Evolutionary conservation across 2,888 invertebrate species (phyloP), one percentile per base, ranked within the genome.

Genomic region (Epirrita christyi): DNA sequence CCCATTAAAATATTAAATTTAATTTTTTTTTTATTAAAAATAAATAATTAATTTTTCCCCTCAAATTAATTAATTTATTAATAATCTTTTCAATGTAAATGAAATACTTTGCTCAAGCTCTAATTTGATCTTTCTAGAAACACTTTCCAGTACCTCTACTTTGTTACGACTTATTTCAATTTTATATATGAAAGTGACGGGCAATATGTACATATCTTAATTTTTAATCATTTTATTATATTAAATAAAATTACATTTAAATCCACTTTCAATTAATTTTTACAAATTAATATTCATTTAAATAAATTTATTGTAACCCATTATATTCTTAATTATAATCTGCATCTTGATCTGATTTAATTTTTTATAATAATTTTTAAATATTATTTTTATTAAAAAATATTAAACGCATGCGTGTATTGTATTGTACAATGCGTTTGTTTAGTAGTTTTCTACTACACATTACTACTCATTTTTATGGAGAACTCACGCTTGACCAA

Each of bases 131-230:
- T 89, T 91, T 92, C 94, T 93, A 95, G 94, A 93, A 87, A 92
- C 93, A 95, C 93, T 93, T 95, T 95, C 95, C 94, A 93, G 93
- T 95, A 95, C 91, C 86, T 89, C 94, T 95, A 95, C 95, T 95
- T 93, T 95, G 95, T 95, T 95, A 95, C 95, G 95, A 95, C 95
- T 95, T 95, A 94, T 95, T 94, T 89, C 93, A 93, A 86, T 73
- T 94, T 94, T 92, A 86, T 28, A 51, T 91, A 92, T 91, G 94
- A 94, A 94, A 95, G 94, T 90, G 95, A 95, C 95, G 95, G 95
- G 95, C 95, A 94, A 95, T 96, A 93, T 95, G 95, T 95, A 93
- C 95, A 94, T 94, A 94, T 93, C 93, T 93, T 91, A 94, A 93
- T 92, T 93, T 88, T 81, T 71, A 93, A 93, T 94, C 93, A 94